Base-by-base conservation (phyloP, 2,797 vertebrate species). In the Hafferia zeledoni region DNA sequence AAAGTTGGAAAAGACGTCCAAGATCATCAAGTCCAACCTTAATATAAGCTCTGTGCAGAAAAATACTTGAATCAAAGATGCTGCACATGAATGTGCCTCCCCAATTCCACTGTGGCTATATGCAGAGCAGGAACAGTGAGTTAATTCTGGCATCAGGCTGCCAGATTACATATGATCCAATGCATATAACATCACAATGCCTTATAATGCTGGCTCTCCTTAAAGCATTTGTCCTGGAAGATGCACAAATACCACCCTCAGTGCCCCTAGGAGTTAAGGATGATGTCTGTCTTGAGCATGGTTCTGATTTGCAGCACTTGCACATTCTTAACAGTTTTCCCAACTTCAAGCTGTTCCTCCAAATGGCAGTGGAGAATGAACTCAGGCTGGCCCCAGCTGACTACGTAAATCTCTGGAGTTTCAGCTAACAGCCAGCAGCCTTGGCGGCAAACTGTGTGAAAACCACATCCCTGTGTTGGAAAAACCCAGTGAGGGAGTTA, bases 331-430 rank as follows among this genome's bases (percentile, higher is more conserved):
- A 90, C 81, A 89, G 92, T 82, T 90, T 93, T 84, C 80, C 91
- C 93, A 89, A 91, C 91, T 92, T 83, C 95, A 94, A 94, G 91
- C 93, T 95, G 95, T 83, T 94, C 75, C 69, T 83, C 71, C 84
- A 87, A 84, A 30, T 17, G 68, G 41, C 31, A n/a, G 52, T 1
- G 28, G 77, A 55, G 94, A 17, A 71, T 94, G 93, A 94, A 92
- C 89, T 89, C 71, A 18, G 79, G 84, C 90, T 90, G 90, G 93
- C 90, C 93, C 94, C 88, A 68, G 61, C 83, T 94, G 94, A 91
- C 60, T 52, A 89, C 11, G 4, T 83, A 87, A 74, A 74, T 80
- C 93, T 92, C 89, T 4, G 1, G 89, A 90, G 94, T 23, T 25
- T 16, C 89, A 94, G 89, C 79, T 89, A 89, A 80, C 82, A 94